Conservation (phyloP, 2,888 invertebrate genomes). For the Xylota sylvarum region DNA sequence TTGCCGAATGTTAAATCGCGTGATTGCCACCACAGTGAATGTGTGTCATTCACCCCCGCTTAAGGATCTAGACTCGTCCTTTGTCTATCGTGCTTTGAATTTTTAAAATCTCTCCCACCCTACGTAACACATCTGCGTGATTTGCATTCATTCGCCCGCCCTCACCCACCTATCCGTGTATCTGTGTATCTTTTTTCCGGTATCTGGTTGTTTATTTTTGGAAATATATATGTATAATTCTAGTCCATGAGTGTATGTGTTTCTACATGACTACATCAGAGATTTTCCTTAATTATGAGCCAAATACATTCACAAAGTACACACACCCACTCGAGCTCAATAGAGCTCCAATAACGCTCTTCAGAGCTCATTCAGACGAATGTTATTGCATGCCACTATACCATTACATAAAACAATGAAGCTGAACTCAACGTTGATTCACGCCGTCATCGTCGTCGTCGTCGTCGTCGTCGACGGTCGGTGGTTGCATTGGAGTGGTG, state of each 20-base stretch:
- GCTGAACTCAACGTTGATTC: slow-evolving; percentile 64
- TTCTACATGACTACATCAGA: slow-evolving; percentile 35
- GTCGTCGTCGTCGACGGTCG: slow-evolving; percentile 1
- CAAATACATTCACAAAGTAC: slow-evolving; percentile 46
- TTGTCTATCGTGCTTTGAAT: slow-evolving; percentile 23
- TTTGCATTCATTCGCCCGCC: slow-evolving; percentile 29
- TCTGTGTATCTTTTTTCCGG: slow-evolving; percentile 48
- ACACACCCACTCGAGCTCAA: slow-evolving; percentile 58
- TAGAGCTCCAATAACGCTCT: slow-evolving; percentile 55
- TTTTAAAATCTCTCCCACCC: slow-evolving; percentile 9
- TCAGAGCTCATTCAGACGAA: slow-evolving; percentile 56
- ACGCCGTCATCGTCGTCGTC: slow-evolving; percentile 28
- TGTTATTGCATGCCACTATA: slow-evolving; percentile 70
- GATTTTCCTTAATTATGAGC: slow-evolving; percentile 65
- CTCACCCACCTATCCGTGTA: not conserved
- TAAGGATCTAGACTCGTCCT: slow-evolving; percentile 10
- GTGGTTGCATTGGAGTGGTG: not conserved
- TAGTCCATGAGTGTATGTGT: slow-evolving; percentile 1
- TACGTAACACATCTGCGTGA: slow-evolving; percentile 27
- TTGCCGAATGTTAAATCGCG: slow-evolving; percentile 20
- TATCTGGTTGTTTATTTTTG: slow-evolving; percentile 64
- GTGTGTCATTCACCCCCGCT: slow-evolving; percentile 55
- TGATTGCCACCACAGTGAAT: slow-evolving; percentile 20
- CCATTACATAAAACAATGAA: slow-evolving; percentile 71
- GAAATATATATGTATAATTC: slow-evolving; percentile 28